Evolutionary conservation across 2,888 invertebrate genomes (phyloP).

Genomic region (Tenthredo notha): DNA sequence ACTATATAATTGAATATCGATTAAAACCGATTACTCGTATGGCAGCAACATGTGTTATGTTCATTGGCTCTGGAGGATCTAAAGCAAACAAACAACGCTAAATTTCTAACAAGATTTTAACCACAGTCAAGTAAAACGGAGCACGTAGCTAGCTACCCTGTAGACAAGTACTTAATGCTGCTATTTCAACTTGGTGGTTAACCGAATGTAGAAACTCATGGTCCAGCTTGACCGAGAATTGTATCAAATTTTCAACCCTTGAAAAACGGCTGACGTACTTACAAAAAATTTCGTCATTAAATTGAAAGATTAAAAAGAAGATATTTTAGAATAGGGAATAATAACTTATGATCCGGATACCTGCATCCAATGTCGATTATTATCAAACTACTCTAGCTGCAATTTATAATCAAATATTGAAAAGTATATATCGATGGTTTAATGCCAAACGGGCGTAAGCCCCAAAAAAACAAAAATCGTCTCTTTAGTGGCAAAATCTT

Average conservation of each 20-base stretch:
- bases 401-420: too few species aligned
- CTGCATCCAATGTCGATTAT: neutral
- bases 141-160: neutral
- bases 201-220: neutral
- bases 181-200: neutral
- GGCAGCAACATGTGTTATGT: neutral
- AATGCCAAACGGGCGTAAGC: too few species aligned
- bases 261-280: neutral
- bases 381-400: too few species aligned
- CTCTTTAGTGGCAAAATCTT: too few species aligned
- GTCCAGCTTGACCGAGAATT: neutral
- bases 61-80: neutral
- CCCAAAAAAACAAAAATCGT: too few species aligned
- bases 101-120: neutral
- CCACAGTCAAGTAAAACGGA: neutral
- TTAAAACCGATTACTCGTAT: slow-evolving; percentile 17
- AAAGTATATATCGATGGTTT: too few species aligned
- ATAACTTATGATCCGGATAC: too few species aligned
- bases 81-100: neutral
- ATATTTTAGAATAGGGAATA: too few species aligned
- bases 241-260: neutral
- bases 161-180: neutral
- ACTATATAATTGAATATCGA: slow-evolving; percentile 27
- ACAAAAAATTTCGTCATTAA: too few species aligned
- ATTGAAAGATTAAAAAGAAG: too few species aligned